Base-by-base conservation (phyloP, 1,140 invertebrate genomes). In the Drosophila burlai region DNA sequence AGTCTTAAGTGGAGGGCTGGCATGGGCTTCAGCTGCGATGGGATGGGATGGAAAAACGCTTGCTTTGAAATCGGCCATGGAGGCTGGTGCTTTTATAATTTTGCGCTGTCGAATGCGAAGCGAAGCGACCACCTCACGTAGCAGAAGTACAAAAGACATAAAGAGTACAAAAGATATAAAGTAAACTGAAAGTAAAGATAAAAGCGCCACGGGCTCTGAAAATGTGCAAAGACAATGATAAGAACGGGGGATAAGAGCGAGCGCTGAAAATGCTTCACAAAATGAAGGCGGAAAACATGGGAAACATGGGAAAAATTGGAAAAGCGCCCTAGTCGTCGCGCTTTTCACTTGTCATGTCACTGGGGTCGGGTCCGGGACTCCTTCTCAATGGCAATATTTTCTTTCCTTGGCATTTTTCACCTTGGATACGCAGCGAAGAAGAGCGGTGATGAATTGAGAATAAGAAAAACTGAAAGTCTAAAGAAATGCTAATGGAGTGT, bases 161-260 rank as follows among this genome's bases (percentile, higher is more conserved):
- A 66, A 64, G 69, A 61, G 59, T 59, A 73, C 52, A 72, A 78
- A 83, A 71, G 72, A 89, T 89, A 83, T 87, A 87, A 87, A 87
- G 72, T 83, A 83, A 87, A 87, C 83, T 73, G 80, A 89, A 81
- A 69, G 64, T 86, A 85, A 85, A 72, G 80, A 87, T 83, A 86
- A 86, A 86, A 80, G 80, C 52, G 84, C 83, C 66, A n/a, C 45
- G 66, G 83, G 83, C 76, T 66, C 69, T 54, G 68, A 73, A 59
- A 65, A 77, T 58, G 72, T 76, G 65, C 80, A 83, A 83, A 83
- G 77, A 87, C 80, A 87, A 86, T 87, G 76, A 72, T 83, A 72
- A 71, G 75, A 67, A 16, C 16, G 18, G n/a, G 46, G 54, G 71
- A 64, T 59, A 81, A 71, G 42, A 72, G 46, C 21, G 62, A 34